Conservation (phyloP, 2,113 vertebrate genomes). For the Nothocercus nigrocapillus region DNA sequence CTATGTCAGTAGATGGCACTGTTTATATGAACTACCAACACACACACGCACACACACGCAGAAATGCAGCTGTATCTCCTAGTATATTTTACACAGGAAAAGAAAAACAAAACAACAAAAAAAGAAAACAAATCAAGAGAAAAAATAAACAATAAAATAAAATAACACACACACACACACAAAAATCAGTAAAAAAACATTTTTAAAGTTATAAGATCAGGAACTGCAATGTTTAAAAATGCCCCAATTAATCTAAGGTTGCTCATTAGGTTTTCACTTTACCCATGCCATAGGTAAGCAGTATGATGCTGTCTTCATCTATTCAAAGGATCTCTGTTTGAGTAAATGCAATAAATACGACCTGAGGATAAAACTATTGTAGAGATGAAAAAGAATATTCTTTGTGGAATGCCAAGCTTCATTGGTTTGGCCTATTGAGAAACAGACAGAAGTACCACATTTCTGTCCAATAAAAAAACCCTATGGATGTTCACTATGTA, state of each 20-base stretch:
- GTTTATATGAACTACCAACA: slow-evolving; percentile 60
- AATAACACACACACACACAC: too few species aligned
- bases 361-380: neutral
- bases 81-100: neutral
- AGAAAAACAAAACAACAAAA: neutral
- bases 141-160: neutral
- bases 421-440: neutral
- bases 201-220: neutral
- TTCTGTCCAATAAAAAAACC: neutral
- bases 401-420: neutral
- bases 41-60: neutral
- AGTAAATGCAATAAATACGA: neutral
- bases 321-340: neutral
- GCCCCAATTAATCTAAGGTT: neutral
- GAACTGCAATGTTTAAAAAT: neutral
- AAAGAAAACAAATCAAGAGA: neutral
- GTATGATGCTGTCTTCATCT: neutral
- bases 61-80: neutral
- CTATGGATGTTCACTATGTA: neutral
- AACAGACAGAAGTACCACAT: neutral
- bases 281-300: neutral
- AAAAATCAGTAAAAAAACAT: neutral
- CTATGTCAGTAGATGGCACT: slow-evolving; percentile 67
- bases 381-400: neutral
- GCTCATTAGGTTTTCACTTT: neutral